phyloP scores from a whole-genome alignment of 1,140 invertebrate species.

The Coenobita brevimanus region DNA sequence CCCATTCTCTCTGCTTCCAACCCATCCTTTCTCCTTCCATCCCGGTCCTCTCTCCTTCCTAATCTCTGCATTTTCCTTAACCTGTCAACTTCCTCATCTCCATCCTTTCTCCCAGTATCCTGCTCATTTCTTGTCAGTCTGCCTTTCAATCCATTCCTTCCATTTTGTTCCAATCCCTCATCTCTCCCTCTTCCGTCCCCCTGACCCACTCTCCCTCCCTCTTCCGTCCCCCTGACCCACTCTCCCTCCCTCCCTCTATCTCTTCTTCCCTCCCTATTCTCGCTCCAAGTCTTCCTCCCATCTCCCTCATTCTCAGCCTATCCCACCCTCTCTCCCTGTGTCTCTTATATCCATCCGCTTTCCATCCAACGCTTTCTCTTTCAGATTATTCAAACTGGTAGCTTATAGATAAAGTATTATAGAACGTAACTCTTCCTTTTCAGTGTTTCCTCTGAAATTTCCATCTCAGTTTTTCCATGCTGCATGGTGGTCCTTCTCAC shows the following conservation, averaged over 20 bases:
- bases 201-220: background rate
- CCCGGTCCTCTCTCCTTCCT: background rate
- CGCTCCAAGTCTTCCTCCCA: background rate
- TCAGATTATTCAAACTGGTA: too few species aligned
- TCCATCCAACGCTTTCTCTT: too few species aligned
- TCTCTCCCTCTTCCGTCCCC: background rate
- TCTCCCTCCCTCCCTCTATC: background rate
- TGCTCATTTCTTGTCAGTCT: too few species aligned
- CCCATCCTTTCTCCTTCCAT: background rate
- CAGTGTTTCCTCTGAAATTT: too few species aligned
- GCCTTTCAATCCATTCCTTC: background rate
- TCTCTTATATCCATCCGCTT: too few species aligned
- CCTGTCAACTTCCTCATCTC: background rate
- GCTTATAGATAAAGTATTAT: too few species aligned
- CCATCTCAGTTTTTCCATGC: too few species aligned
- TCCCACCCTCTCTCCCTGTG: slow-evolving; percentile 10
- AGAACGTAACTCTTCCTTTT: too few species aligned
- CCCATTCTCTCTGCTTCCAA: background rate
- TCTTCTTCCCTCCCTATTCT: background rate
- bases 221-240: background rate
- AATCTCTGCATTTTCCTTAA: too few species aligned
- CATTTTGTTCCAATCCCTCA: background rate
- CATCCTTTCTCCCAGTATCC: background rate
- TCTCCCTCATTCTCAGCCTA: background rate
- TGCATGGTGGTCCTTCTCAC: too few species aligned